A percentile compares a stretch with the other conserved stretches of the same genome.
Evolutionary conservation across 2,113 vertebrate species (phyloP).

Genomic region (Polypterus senegalus): DNA sequence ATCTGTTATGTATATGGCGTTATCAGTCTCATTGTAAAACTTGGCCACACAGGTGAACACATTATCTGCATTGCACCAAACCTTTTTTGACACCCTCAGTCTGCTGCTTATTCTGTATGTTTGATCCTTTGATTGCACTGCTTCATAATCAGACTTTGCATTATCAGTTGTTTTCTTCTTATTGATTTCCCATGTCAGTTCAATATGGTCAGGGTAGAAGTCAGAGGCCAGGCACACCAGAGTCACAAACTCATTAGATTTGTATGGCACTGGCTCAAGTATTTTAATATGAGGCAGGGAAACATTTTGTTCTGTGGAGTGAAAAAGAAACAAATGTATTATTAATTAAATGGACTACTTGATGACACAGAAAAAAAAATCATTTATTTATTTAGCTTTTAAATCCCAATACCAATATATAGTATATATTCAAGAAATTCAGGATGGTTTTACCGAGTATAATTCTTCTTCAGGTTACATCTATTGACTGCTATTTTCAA

Average conservation of each 20-base stretch:
- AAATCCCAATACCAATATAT: no score
- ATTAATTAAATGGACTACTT: no score
- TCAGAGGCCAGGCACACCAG: constrained; percentile 53
- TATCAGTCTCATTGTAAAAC: constrained; percentile 13
- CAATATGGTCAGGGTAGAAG: constrained; percentile 55
- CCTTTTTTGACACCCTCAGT: constrained; percentile 35
- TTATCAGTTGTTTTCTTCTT: constrained; percentile 30
- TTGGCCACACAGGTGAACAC: constrained; percentile 38
- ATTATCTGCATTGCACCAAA: constrained; percentile 41
- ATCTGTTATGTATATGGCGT: neutral
- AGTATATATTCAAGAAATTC: no score
- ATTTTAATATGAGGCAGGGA: constrained; percentile 31
- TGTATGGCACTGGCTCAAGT: constrained; percentile 44
- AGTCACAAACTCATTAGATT: constrained; percentile 45
- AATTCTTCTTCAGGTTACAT: no score
- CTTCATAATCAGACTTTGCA: fast-evolving
- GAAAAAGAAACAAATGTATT: neutral
- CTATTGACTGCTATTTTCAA: no score
- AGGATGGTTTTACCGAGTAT: no score
- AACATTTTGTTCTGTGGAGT: neutral
- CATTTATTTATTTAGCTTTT: no score
- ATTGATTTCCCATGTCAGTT: constrained; percentile 45
- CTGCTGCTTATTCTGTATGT: constrained; percentile 47
- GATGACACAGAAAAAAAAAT: no score
- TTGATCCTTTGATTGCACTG: neutral